phyloP scores from a whole-genome alignment of 2,888 invertebrate species.

The Coecobrya sp. region DNA sequence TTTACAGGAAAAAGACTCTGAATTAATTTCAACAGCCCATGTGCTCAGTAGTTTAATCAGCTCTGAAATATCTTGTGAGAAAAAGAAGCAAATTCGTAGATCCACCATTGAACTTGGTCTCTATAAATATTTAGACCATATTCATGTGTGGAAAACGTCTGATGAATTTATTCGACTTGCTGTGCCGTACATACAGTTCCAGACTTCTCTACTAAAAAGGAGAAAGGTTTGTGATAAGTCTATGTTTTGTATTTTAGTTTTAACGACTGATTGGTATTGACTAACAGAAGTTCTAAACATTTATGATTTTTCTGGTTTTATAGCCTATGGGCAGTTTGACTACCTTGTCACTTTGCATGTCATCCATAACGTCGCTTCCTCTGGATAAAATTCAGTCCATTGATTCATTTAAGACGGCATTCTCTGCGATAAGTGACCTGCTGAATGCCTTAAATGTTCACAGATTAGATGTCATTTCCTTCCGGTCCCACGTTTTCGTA shows the following conservation, averaged over 20 bases:
- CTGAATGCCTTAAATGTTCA: slow-evolving; percentile 84
- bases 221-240: slow-evolving; percentile 81
- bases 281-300: too few species aligned
- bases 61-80: slow-evolving; percentile 80
- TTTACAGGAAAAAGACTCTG: slow-evolving; percentile 47
- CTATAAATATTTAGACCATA: slow-evolving; percentile 70
- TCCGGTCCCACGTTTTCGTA: slow-evolving; percentile 84
- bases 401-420: slow-evolving; percentile 78
- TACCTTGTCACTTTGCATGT: slow-evolving; percentile 82
- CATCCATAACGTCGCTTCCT: slow-evolving; percentile 83
- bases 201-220: slow-evolving; percentile 80
- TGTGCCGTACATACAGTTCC: slow-evolving; percentile 82
- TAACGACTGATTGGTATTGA: too few species aligned
- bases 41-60: slow-evolving; percentile 81
- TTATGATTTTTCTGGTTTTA: slow-evolving; percentile 36
- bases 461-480: slow-evolving; percentile 85
- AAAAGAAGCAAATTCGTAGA: slow-evolving; percentile 79
- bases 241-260: neutral
- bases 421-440: slow-evolving; percentile 81
- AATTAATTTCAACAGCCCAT: slow-evolving; percentile 55
- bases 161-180: slow-evolving; percentile 64
- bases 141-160: slow-evolving; percentile 76
- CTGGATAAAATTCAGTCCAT: slow-evolving; percentile 80
- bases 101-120: slow-evolving; percentile 78
- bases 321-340: slow-evolving; percentile 83